A percentile compares a stretch with the other conserved stretches of the same genome.
Conservation (phyloP, 64 coral and sea anemone genomes). For the Stylophora pistillata region DNA sequence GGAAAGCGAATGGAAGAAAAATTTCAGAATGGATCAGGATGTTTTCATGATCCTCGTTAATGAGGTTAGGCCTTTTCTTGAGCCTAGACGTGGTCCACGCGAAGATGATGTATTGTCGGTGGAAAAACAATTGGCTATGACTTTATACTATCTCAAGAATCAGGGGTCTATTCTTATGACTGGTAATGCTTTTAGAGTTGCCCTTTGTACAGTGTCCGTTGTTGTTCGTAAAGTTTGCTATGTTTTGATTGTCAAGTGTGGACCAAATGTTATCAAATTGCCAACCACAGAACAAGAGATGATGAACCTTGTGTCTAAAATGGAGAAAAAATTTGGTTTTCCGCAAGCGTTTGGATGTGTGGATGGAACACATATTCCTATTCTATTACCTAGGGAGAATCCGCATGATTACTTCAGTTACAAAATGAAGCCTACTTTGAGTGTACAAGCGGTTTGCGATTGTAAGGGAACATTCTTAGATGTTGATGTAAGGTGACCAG, state of each 20-base stretch:
- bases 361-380: constrained; percentile 48
- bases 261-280: constrained; percentile 55
- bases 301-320: not conserved
- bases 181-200: constrained; percentile 54
- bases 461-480: constrained; percentile 31
- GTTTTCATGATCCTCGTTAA: constrained; percentile 17
- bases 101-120: constrained; percentile 15
- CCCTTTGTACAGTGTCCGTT: constrained; percentile 22
- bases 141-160: constrained; percentile 48
- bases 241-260: not conserved
- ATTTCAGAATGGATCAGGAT: constrained; percentile 1
- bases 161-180: constrained; percentile 45
- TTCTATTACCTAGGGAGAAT: constrained; percentile 3
- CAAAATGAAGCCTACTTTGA: constrained; percentile 29
- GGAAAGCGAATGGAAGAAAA: constrained; percentile 41
- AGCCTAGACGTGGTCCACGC: constrained; percentile 33
- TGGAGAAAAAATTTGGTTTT: constrained; percentile 41
- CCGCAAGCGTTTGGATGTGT: constrained; percentile 31
- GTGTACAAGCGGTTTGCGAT: constrained; percentile 33
- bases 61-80: constrained; percentile 32
- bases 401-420: constrained; percentile 20
- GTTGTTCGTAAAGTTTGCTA: constrained; percentile 43
- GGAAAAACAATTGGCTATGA: constrained; percentile 49
- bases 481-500: constrained; percentile 23
- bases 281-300: constrained; percentile 51